Conservation (phyloP, 2,888 invertebrate genomes). For the Andrena hattorfiana region DNA sequence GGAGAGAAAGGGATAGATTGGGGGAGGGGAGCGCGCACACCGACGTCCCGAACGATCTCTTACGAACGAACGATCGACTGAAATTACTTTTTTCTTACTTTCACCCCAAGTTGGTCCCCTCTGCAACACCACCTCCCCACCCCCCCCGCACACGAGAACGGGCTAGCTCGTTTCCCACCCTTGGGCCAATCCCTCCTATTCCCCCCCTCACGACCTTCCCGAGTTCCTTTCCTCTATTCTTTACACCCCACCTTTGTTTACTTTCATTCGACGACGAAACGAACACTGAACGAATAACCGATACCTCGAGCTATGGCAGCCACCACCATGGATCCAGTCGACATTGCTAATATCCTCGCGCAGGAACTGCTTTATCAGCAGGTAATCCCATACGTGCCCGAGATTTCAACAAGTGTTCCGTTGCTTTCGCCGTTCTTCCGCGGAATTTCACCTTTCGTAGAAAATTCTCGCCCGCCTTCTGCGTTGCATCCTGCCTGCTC, state of each 20-base stretch:
- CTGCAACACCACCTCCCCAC: background rate
- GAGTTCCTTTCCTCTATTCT: background rate
- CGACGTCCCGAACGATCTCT: constrained; percentile 74
- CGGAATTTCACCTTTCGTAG: background rate
- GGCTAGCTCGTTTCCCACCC: constrained; percentile 27
- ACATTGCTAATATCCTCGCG: constrained; percentile 94
- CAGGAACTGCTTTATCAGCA: constrained; percentile 94
- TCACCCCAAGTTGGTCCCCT: background rate
- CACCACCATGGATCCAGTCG: constrained; percentile 90
- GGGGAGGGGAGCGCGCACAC: constrained; percentile 63
- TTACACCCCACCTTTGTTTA: constrained; percentile 5
- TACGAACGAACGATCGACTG: constrained; percentile 81
- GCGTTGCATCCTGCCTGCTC: background rate
- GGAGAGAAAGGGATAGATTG: constrained; percentile 32
- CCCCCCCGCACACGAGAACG: background rate
- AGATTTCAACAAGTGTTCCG: constrained; percentile 10
- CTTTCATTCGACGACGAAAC: constrained; percentile 69
- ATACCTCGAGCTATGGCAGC: constrained; percentile 76
- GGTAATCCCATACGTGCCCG: constrained; percentile 85
- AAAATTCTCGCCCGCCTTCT: background rate
- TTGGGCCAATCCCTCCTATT: background rate
- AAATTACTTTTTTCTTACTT: constrained; percentile 56
- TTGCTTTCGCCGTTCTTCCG: background rate
- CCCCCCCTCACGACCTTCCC: no score
- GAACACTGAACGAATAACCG: constrained; percentile 73